Base-by-base conservation (phyloP, 2,113 vertebrate genomes). In the Microcebus jonahi region DNA sequence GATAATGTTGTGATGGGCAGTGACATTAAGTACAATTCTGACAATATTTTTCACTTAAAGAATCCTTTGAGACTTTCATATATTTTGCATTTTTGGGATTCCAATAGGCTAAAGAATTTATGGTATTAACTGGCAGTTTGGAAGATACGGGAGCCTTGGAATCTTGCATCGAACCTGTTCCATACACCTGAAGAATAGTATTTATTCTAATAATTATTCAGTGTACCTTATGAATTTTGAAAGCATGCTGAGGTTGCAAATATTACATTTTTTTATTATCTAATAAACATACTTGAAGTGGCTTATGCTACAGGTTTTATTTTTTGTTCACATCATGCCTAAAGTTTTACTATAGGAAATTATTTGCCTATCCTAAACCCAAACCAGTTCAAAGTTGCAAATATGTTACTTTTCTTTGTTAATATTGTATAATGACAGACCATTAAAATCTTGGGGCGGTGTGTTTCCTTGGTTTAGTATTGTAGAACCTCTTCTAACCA, bases 341-440 rank as follows among this genome's bases (percentile, higher is more conserved):
- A 34, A 86, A 93, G 71, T 96, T 98, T 98, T 97, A 97, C 55
- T 89, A 80, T 93, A n/a, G 14, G 95, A 96, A 94, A 97, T 93
- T 91, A 90, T 88, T 65, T 95, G 89, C 88, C 81, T 95, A 39
- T 88, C 29, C 90, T 95, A 96, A 96, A 92, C 65, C 67, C 82
- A 91, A 17, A 86, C 6, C 34, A 73, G 88, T 95, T 97, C 31
- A 76, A 76, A 96, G 84, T 94, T 92, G 59, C 63, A 61, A 83
- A 65, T 79, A n/a, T 61, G 50, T 92, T 96, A 73, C 27, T 94
- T 84, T 90, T 59, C 92, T 76, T 31, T 42, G 2, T 70, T 87
- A 82, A 1, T 23, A 36, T 45, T 36, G 87, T 67, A 4, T 82
- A 59, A 85, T n/a, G 63, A 67, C 84, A 91, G 21, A 91, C 61